Percentiles rank a stretch among this genome's conserved stretches.
Evolutionary conservation across 2,797 vertebrate genomes (phyloP).

Genomic region (Centropyge bicolor): DNA sequence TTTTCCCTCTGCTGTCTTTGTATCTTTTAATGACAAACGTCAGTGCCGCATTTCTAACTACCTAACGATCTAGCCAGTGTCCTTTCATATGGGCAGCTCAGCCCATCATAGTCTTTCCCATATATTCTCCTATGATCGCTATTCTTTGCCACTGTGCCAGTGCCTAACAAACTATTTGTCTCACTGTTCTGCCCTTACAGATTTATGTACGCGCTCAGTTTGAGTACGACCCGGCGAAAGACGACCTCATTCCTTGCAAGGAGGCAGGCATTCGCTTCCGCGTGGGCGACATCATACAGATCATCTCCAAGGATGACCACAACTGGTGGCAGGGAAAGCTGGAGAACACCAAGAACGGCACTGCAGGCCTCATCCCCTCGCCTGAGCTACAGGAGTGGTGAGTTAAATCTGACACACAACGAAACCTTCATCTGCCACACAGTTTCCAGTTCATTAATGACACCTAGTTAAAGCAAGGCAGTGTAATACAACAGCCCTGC

Average conservation of each 20-base stretch:
- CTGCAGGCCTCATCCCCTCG: slow-evolving; percentile 97
- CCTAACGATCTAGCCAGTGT: slow-evolving; percentile 6
- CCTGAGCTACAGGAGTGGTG: slow-evolving; percentile 99
- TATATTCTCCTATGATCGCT: slow-evolving; percentile 5
- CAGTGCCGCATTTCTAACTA: slow-evolving; percentile 6
- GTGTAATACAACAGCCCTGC: too few species aligned
- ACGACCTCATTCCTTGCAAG: slow-evolving; percentile 98
- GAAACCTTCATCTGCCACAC: too few species aligned
- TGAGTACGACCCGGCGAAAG: slow-evolving; percentile 96
- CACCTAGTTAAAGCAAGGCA: too few species aligned
- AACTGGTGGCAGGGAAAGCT: slow-evolving; percentile 99
- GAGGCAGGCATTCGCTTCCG: slow-evolving; percentile 97
- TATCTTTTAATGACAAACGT: background rate
- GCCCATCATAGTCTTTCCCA: slow-evolving; percentile 25
- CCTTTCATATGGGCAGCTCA: slow-evolving; percentile 32
- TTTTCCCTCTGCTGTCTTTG: slow-evolving; percentile 24
- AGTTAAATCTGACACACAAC: slow-evolving; percentile 56
- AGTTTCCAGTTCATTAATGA: too few species aligned
- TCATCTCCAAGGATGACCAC: slow-evolving; percentile 99
- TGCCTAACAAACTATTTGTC: background rate
- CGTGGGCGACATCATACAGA: slow-evolving; percentile 98
- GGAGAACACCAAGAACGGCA: slow-evolving; percentile 98
- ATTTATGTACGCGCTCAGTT: slow-evolving; percentile 99
- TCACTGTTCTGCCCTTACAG: slow-evolving; percentile 73
- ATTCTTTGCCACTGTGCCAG: too few species aligned